phyloP scores from a whole-genome alignment of 2,888 invertebrate genomes.

The Melolontha melolontha region DNA sequence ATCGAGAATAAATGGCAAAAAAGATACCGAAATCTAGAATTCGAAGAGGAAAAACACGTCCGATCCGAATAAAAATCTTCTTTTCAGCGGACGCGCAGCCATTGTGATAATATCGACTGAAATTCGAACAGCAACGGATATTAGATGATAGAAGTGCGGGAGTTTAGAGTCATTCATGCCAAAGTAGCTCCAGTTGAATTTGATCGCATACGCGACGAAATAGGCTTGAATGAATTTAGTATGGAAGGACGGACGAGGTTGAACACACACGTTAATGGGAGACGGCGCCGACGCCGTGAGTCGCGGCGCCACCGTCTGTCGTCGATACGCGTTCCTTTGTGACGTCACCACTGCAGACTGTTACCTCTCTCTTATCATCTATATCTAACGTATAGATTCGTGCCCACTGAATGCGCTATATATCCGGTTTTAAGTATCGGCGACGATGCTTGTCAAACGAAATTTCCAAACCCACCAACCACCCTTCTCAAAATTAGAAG shows the following conservation, averaged over 20 bases:
- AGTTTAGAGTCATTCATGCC: slow-evolving; percentile 2
- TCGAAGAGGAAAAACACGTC: not conserved
- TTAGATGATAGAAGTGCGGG: slow-evolving; percentile 3
- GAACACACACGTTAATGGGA: slow-evolving; percentile 37
- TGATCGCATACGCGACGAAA: slow-evolving; percentile 8
- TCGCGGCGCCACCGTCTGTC: slow-evolving; percentile 47
- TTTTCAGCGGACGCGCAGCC: not conserved
- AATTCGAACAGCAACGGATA: slow-evolving; percentile 17
- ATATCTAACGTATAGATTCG: slow-evolving; percentile 10
- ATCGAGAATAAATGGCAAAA: no score
- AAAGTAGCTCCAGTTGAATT: slow-evolving; percentile 1
- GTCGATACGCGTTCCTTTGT: slow-evolving; percentile 44
- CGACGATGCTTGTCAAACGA: not conserved
- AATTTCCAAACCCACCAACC: no score
- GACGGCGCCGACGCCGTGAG: slow-evolving; percentile 45
- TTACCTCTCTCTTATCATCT: slow-evolving; percentile 24
- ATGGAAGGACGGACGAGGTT: slow-evolving; percentile 1
- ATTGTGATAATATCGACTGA: slow-evolving; percentile 11
- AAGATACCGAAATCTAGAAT: no score
- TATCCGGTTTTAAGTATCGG: slow-evolving; percentile 5
- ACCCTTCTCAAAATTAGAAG: not conserved
- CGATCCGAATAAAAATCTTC: slow-evolving; percentile 1
- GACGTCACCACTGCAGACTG: slow-evolving; percentile 53
- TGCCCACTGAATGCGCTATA: slow-evolving; percentile 1
- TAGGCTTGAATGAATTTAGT: slow-evolving; percentile 25